Evolutionary conservation across 35 echinoderm and acorn worm genomes (phyloP).

Genomic region (Holothuria glaberrima): DNA sequence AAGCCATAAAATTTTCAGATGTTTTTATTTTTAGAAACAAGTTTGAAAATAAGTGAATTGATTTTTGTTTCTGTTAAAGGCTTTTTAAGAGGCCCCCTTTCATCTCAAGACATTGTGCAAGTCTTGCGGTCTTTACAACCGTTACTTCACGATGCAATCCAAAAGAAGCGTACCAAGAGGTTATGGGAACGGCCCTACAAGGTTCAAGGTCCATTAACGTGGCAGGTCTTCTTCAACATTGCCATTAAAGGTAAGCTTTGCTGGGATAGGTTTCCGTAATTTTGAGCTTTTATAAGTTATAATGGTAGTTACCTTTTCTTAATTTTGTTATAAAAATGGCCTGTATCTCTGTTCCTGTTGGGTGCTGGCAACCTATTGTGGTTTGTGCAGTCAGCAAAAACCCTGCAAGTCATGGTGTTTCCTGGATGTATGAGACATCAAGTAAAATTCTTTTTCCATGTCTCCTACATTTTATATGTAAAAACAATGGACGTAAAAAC

Average conservation of each 20-base stretch:
- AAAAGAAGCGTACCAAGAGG: conserved; percentile 92
- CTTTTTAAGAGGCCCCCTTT: conserved; percentile 59
- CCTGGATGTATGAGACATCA: no score
- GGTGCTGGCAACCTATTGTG: no score
- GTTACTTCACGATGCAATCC: conserved; percentile 92
- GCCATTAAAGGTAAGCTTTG: conserved; percentile 72
- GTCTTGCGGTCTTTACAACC: conserved; percentile 91
- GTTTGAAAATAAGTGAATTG: neutral
- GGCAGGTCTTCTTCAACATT: conserved; percentile 99
- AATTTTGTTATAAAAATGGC: no score
- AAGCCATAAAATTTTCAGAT: neutral
- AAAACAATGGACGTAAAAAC: no score
- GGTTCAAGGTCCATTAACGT: conserved; percentile 96
- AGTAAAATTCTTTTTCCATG: no score
- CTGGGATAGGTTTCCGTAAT: neutral
- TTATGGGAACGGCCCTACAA: conserved; percentile 92
- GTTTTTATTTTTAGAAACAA: neutral
- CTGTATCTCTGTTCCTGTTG: no score
- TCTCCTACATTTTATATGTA: no score
- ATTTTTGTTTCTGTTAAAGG: conserved; percentile 25
- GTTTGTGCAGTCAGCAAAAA: no score
- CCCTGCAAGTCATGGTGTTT: no score
- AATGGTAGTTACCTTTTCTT: no score
- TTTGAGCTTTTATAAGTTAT: no score
- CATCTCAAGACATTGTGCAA: conserved; percentile 90